A percentile compares a stretch with the other conserved stretches of the same genome.
These are phyloP conservation scores for Papilio demoleus DNA, from an alignment of 2,888 invertebrate species.

Conservation along the genomic window DNA sequence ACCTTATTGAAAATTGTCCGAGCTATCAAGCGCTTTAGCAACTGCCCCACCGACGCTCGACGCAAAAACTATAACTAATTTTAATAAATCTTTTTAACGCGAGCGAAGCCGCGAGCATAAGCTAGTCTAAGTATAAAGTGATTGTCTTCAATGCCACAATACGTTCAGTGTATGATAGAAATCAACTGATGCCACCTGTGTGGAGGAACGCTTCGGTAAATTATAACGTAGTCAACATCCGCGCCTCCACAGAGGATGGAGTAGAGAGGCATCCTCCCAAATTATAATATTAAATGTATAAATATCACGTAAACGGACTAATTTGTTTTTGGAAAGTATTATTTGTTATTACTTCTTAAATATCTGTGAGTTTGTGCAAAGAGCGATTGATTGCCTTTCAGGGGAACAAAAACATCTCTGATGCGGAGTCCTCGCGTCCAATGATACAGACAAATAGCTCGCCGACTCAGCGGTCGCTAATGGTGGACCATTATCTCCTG, in stretches of 20 bases:
- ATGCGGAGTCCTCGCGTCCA: background rate
- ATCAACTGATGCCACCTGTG: conserved; percentile 6
- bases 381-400: too few species aligned
- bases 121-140: too few species aligned
- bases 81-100: too few species aligned
- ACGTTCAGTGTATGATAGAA: conserved; percentile 13
- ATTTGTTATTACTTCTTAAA: too few species aligned
- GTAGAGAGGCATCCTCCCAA: background rate
- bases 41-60: too few species aligned
- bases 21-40: too few species aligned
- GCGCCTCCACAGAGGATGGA: background rate
- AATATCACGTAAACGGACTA: background rate
- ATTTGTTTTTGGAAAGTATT: background rate
- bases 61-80: too few species aligned
- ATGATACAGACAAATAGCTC: conserved; percentile 31
- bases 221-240: background rate
- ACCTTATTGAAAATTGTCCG: too few species aligned
- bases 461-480: conserved; percentile 25
- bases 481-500: conserved; percentile 20
- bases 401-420: conserved; percentile 15
- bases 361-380: background rate
- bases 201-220: background rate
- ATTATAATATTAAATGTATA: background rate
- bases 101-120: too few species aligned
- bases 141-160: background rate